Conservation (phyloP, 2,888 invertebrate species). For the Scaeva pyrastri region DNA sequence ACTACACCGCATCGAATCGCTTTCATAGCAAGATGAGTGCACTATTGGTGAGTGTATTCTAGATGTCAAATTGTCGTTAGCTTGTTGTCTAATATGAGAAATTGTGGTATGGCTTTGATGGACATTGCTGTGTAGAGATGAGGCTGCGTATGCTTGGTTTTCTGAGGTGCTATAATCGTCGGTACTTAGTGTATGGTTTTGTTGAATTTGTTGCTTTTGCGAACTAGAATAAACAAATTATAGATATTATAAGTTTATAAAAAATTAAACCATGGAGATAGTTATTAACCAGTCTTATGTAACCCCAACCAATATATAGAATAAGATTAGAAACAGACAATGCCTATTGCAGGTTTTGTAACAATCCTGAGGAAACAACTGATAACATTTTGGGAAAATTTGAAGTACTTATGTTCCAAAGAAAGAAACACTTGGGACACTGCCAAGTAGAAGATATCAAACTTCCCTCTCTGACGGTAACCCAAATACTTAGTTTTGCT, state of each 20-base stretch:
- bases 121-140: slow-evolving; percentile 58
- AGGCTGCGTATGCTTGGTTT: slow-evolving; percentile 52
- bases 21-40: slow-evolving; percentile 68
- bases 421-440: too few relatives aligned
- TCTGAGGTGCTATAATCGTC: slow-evolving; percentile 56
- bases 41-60: slow-evolving; percentile 71
- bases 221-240: slow-evolving; percentile 33
- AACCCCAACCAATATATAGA: too few relatives aligned
- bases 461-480: too few relatives aligned
- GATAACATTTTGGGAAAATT: too few relatives aligned
- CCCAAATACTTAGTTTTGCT: too few relatives aligned
- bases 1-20: slow-evolving; percentile 62
- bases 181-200: slow-evolving; percentile 42
- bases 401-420: too few relatives aligned
- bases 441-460: too few relatives aligned
- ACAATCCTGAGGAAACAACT: too few relatives aligned
- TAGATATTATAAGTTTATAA: not conserved
- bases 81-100: slow-evolving; percentile 54
- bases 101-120: slow-evolving; percentile 61
- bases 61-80: slow-evolving; percentile 59
- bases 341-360: too few relatives aligned
- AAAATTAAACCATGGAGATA: too few relatives aligned
- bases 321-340: too few relatives aligned
- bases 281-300: too few relatives aligned
- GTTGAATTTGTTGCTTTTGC: slow-evolving; percentile 61